Evolutionary conservation across 2,888 invertebrate genomes (phyloP).

Genomic region (Auanema freiburgensis): DNA sequence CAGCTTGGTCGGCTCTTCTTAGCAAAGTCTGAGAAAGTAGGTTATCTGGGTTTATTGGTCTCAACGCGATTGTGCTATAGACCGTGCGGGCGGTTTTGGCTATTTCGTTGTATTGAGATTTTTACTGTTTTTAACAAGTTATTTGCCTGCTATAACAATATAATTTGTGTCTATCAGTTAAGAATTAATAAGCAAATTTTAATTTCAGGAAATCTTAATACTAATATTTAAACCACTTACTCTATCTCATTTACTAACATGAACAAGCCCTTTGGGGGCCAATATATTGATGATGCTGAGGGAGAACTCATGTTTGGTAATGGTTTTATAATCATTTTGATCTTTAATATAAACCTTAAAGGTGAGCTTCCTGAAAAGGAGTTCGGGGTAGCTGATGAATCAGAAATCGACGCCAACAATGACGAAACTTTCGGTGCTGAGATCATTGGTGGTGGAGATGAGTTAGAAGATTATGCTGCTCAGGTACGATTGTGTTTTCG

Average conservation of each 20-base stretch:
- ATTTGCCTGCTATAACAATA: no score
- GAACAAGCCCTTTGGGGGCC: slow-evolving; percentile 9
- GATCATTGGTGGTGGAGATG: slow-evolving; percentile 31
- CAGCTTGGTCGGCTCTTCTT: no score
- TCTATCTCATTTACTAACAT: no score
- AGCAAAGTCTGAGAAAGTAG: no score
- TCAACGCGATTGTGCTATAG: neutral
- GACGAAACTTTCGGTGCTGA: slow-evolving; percentile 62
- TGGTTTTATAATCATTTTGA: neutral
- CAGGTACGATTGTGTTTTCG: slow-evolving; percentile 30
- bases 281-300: slow-evolving; percentile 30
- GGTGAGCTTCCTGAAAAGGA: slow-evolving; percentile 23
- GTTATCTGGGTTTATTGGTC: neutral
- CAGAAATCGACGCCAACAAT: slow-evolving; percentile 54
- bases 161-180: no score
- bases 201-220: no score
- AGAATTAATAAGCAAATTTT: no score
- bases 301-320: slow-evolving; percentile 33
- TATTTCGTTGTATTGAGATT: neutral
- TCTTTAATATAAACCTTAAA: neutral
- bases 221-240: no score
- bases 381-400: slow-evolving; percentile 20
- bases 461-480: slow-evolving; percentile 50
- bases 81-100: neutral
- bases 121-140: no score